Conservation (phyloP, 2,797 vertebrate species). For the Anisognathus igniventris region DNA sequence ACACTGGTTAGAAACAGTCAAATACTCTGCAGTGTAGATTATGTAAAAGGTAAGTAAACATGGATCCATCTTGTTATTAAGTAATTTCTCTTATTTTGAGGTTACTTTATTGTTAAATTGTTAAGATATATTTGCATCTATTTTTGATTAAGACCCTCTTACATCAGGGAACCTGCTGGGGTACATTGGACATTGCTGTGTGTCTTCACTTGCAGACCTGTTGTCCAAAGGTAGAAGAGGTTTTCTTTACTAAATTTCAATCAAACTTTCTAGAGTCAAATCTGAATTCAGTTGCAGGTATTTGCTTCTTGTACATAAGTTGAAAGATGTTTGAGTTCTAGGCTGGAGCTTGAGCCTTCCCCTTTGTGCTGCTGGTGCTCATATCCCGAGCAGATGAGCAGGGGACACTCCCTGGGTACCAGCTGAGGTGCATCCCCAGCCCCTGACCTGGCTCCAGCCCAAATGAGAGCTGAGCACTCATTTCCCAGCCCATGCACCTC, state of each 20-base stretch:
- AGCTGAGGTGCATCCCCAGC: background rate
- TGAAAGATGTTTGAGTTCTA: background rate
- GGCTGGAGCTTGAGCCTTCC: background rate
- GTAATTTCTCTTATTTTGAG: background rate
- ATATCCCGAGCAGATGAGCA: background rate
- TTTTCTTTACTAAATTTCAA: background rate
- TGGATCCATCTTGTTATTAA: background rate
- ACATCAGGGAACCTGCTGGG: background rate
- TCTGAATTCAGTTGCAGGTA: background rate
- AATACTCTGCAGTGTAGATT: background rate
- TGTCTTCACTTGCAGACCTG: background rate
- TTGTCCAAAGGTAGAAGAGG: background rate
- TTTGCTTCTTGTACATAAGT: background rate
- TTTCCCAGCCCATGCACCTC: background rate
- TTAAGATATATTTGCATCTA: background rate
- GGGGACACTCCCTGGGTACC: background rate
- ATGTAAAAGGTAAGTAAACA: background rate
- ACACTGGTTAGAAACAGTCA: background rate
- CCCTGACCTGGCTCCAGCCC: background rate
- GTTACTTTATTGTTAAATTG: background rate
- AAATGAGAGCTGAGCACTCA: background rate
- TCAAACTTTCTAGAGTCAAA: background rate
- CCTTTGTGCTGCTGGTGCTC: fast-evolving
- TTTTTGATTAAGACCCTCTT: background rate
- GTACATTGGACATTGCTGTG: background rate